Percentiles rank a stretch among this genome's conserved stretches.
These are phyloP conservation scores for Dipodomys spectabilis DNA, from an alignment of 2,113 vertebrate genomes.

Conservation along the genomic window DNA sequence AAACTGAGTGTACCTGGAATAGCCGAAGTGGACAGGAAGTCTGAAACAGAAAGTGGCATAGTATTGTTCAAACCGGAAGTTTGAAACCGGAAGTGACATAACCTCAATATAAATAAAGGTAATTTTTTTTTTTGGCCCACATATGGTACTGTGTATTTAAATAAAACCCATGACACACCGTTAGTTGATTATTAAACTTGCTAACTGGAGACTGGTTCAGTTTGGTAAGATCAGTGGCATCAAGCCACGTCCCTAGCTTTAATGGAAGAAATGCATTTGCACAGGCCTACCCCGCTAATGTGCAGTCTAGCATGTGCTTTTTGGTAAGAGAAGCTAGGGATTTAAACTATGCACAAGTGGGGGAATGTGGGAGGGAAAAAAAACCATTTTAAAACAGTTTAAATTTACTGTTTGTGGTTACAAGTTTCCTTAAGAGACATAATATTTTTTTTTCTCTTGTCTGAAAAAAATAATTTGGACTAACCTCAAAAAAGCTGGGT, in stretches of 20 bases:
- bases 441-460: constrained; percentile 70
- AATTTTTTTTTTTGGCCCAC: background rate
- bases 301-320: constrained; percentile 7
- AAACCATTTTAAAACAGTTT: constrained; percentile 62
- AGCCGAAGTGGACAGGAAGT: background rate
- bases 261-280: constrained; percentile 21
- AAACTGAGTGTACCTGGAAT: background rate
- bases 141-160: background rate
- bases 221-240: background rate
- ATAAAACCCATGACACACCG: background rate
- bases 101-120: background rate
- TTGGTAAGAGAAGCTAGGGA: constrained; percentile 64
- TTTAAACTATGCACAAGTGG: constrained; percentile 57
- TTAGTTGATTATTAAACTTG: background rate
- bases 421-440: constrained; percentile 78
- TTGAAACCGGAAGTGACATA: constrained; percentile 19
- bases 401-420: constrained; percentile 78
- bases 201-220: background rate
- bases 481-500: constrained; percentile 83
- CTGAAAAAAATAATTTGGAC: constrained; percentile 80
- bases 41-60: constrained; percentile 29
- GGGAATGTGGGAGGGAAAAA: constrained; percentile 39
- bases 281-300: constrained; percentile 3
- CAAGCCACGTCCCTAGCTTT: background rate
- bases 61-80: background rate